A percentile compares a stretch with the other conserved stretches of the same genome.
These are phyloP conservation scores for Drosophila pectinifera DNA, from an alignment of 1,140 invertebrate genomes.

Conservation along the genomic window DNA sequence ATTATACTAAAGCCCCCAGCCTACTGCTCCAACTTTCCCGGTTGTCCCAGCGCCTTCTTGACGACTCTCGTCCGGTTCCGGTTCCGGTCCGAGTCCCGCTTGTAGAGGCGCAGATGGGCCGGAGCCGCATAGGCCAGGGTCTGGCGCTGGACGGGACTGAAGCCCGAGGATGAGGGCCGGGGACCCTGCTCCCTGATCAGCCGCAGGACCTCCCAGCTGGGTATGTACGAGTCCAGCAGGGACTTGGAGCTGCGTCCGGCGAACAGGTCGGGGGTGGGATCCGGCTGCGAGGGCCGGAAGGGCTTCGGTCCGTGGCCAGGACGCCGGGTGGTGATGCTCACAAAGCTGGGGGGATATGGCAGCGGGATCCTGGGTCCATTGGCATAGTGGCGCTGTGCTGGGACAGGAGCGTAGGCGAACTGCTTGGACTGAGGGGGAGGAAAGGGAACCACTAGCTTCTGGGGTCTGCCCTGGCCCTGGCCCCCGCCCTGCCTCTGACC, in stretches of 20 bases:
- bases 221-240: slow-evolving; percentile 78
- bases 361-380: slow-evolving; percentile 53
- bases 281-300: slow-evolving; percentile 63
- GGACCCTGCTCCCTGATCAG: slow-evolving; percentile 54
- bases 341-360: slow-evolving; percentile 79
- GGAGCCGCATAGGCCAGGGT: slow-evolving; percentile 68
- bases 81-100: slow-evolving; percentile 41
- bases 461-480: background rate
- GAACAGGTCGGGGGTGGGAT: slow-evolving; percentile 70
- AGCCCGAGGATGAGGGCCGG: background rate
- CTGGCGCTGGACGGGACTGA: slow-evolving; percentile 38
- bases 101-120: slow-evolving; percentile 50
- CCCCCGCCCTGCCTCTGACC: background rate
- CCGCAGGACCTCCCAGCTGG: slow-evolving; percentile 75
- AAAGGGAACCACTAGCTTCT: too few species aligned
- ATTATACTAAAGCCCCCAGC: background rate
- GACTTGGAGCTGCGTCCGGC: slow-evolving; percentile 67
- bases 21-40: slow-evolving; percentile 4
- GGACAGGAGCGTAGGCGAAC: slow-evolving; percentile 56
- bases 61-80: slow-evolving; percentile 27
- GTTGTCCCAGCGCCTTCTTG: slow-evolving; percentile 44
- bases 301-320: slow-evolving; percentile 29
- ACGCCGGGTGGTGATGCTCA: slow-evolving; percentile 69
- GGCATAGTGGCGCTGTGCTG: slow-evolving; percentile 52
- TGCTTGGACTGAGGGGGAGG: slow-evolving; percentile 68